Percentiles rank a stretch among this genome's conserved stretches.
Evolutionary conservation across 2,113 vertebrate genomes (phyloP).

Genomic region (Triplophysa tibetana): DNA sequence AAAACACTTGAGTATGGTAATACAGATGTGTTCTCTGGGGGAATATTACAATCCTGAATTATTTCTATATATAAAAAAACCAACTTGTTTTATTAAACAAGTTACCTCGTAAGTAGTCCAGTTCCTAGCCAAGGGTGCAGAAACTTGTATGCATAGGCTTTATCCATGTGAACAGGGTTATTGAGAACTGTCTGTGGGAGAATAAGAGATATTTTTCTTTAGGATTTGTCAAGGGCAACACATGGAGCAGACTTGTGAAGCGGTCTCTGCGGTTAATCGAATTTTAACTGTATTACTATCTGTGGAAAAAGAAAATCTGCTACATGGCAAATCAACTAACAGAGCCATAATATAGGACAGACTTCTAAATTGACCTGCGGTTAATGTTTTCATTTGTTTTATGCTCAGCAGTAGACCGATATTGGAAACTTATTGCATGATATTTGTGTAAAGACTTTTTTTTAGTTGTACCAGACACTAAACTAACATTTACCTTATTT

Average conservation of each 20-base stretch:
- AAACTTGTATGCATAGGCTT: conserved; percentile 82
- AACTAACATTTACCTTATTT: too few species aligned
- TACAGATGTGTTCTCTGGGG: neutral
- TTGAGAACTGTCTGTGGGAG: conserved; percentile 76
- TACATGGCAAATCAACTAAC: neutral
- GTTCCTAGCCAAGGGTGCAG: conserved; percentile 93
- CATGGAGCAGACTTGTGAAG: neutral
- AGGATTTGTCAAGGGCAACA: neutral
- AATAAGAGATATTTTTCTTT: neutral
- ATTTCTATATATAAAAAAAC: neutral
- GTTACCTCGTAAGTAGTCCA: conserved; percentile 91
- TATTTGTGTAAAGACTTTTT: too few species aligned
- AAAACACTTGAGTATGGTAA: too few species aligned
- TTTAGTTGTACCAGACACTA: neutral
- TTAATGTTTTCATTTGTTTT: too few species aligned
- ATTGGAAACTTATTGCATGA: too few species aligned
- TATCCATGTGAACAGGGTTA: conserved; percentile 85
- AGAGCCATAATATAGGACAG: too few species aligned
- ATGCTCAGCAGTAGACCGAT: too few species aligned
- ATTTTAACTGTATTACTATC: neutral
- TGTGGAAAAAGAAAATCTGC: neutral
- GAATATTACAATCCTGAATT: too few species aligned
- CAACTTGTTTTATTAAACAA: neutral
- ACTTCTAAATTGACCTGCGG: too few species aligned
- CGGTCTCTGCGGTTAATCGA: neutral